Evolutionary conservation across 2,888 invertebrate species (phyloP).

Genomic region (Melitaea athalia): DNA sequence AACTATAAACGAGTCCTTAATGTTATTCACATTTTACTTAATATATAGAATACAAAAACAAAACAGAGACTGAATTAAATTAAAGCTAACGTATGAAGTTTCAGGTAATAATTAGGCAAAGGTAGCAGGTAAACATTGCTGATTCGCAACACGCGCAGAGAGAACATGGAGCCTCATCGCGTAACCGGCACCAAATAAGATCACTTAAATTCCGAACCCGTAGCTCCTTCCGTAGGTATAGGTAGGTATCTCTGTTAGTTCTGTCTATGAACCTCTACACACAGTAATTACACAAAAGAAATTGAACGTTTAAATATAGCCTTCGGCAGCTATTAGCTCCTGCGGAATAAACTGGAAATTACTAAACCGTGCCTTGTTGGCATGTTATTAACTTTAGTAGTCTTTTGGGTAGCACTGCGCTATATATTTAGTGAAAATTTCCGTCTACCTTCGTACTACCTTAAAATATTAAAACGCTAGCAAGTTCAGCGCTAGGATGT

Average conservation of each 20-base stretch:
- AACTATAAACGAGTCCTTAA: too few relatives aligned
- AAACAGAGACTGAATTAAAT: constrained; percentile 38
- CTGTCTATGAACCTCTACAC: constrained; percentile 64
- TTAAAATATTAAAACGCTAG: constrained; percentile 16
- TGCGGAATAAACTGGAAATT: constrained; percentile 54
- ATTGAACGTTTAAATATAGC: constrained; percentile 63
- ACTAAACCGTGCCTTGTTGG: constrained; percentile 50
- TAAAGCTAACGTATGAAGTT: constrained; percentile 57
- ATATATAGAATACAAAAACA: background rate
- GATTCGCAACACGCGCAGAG: constrained; percentile 67
- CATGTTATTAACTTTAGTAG: constrained; percentile 53
- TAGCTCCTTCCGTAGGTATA: constrained; percentile 59
- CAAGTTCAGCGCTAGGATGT: constrained; percentile 1
- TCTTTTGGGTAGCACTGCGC: constrained; percentile 26
- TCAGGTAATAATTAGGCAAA: constrained; percentile 67
- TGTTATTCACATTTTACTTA: background rate
- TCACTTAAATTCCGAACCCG: constrained; percentile 78
- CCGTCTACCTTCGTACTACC: constrained; percentile 4
- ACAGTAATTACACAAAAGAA: constrained; percentile 77
- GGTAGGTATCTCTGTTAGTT: constrained; percentile 65
- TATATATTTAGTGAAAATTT: constrained; percentile 13
- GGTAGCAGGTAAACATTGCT: constrained; percentile 63
- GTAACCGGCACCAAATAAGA: constrained; percentile 71
- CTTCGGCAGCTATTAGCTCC: constrained; percentile 54
- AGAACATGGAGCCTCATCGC: constrained; percentile 64